Evolutionary conservation across 2,888 invertebrate species (phyloP), one percentile per base, ranked within the genome.

Genomic region (Elysia crispata): DNA sequence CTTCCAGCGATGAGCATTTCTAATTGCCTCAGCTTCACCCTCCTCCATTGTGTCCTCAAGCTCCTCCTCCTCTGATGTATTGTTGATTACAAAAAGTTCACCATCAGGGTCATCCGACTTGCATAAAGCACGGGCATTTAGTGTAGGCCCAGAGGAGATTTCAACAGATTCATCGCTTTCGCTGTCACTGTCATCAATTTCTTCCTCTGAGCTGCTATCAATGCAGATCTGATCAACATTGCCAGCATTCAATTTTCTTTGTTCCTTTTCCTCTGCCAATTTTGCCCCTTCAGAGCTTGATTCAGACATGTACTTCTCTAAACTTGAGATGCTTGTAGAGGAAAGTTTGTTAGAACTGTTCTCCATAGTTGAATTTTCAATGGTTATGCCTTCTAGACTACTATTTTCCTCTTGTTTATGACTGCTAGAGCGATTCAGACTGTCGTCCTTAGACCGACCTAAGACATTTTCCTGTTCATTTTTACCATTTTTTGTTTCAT

Each of bases 71-170:
- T 80, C 80, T 0, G 80, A 80, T 18, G 80, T 76, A 62, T 86
- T 85, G 30, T 85, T 84, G 28, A 87, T 82, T 20, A 89, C 86
- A 73, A 89, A 83, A 69, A 83, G 70, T 30, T 86, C 83, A 13
- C 86, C 87, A 23, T 80, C 76, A 13, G 13, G n/a, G 41, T 87
- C 86, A 76, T 85, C 84, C 18, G 23, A 28, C 20, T 54, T 11
- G 78, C 86, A 85, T 49, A 79, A 79, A 11, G 84, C 81, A 73
- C 33, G 60, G 18, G 18, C n/a, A 5, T 20, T 30, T 11, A n/a
- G 15, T 1, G 13, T 1, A 1, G 23, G 28, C 20, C 25, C 11
- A 25, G 13, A 20, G 5, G 1, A 18, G 50, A 15, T 6, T 3
- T 57, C 25, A 23, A 13, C 18, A 49, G 23, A 33, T 57, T 1